These are phyloP conservation scores for Pleuronectes platessa DNA, from an alignment of 2,113 vertebrate genomes.

Conservation along the genomic window DNA sequence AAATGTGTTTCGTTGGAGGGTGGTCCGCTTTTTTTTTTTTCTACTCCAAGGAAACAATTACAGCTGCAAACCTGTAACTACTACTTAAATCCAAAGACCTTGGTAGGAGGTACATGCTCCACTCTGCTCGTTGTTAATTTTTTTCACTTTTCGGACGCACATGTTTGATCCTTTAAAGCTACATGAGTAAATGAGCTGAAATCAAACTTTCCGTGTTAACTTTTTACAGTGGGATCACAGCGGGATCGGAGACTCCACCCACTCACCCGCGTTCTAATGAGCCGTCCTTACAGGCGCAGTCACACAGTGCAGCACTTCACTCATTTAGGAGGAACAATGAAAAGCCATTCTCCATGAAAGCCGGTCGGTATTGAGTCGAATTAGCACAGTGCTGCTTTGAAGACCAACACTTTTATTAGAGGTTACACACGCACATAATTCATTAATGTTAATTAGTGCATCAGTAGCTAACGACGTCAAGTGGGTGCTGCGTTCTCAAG, in stretches of 20 bases:
- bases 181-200: not conserved
- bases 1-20: too few relatives aligned
- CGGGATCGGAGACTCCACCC: conserved; percentile 39
- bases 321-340: conserved; percentile 32
- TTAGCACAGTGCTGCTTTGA: conserved; percentile 52
- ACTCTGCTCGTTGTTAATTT: too few relatives aligned
- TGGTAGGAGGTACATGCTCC: not conserved
- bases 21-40: too few relatives aligned
- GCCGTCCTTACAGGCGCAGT: conserved; percentile 15
- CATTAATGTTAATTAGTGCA: conserved; percentile 67
- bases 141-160: not conserved
- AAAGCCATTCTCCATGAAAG: conserved; percentile 42
- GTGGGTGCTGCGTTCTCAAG: conserved; percentile 56
- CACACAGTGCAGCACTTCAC: conserved; percentile 38
- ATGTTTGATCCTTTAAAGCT: not conserved
- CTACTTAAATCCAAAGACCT: not conserved
- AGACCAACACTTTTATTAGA: conserved; percentile 56
- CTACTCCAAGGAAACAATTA: too few relatives aligned
- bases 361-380: conserved; percentile 58
- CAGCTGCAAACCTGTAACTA: too few relatives aligned
- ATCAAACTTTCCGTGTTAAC: conserved; percentile 14
- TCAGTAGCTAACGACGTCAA: conserved; percentile 65
- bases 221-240: conserved; percentile 30
- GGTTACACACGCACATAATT: conserved; percentile 56
- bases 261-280: conserved; percentile 28